Percentiles rank a stretch among this genome's conserved stretches.
These are phyloP conservation scores for Gryon sp. DNA, from an alignment of 1,140 invertebrate species.

Conservation along the genomic window DNA sequence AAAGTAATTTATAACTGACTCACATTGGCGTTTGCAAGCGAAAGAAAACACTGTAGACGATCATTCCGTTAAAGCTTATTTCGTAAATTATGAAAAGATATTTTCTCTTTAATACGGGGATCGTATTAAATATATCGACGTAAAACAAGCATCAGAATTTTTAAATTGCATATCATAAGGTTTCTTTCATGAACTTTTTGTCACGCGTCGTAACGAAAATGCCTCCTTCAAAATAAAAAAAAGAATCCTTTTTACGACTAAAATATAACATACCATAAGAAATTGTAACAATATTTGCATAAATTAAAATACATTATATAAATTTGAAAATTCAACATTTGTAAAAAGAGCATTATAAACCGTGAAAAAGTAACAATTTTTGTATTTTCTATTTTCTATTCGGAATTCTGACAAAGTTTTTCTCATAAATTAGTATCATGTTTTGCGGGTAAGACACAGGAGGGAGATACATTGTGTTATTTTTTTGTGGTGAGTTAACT, in stretches of 20 bases:
- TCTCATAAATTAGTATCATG: too few relatives aligned
- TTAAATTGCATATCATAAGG: constrained; percentile 19
- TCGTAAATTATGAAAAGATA: constrained; percentile 44
- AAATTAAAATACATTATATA: neutral
- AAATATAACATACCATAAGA: neutral
- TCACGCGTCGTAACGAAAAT: neutral
- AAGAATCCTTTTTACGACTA: constrained; percentile 14
- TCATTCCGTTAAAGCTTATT: constrained; percentile 24
- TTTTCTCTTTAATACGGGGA: constrained; percentile 18
- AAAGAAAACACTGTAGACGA: constrained; percentile 23
- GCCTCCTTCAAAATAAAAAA: neutral
- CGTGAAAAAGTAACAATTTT: too few relatives aligned
- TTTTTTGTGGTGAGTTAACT: constrained; percentile 20
- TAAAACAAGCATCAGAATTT: constrained; percentile 7
- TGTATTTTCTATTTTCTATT: too few relatives aligned
- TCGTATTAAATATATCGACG: constrained; percentile 22
- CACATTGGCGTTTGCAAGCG: constrained; percentile 14
- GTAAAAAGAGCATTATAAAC: neutral
- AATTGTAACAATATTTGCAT: constrained; percentile 1
- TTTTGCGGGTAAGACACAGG: too few relatives aligned
- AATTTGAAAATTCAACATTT: neutral
- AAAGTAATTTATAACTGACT: constrained; percentile 35
- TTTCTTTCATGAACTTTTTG: constrained; percentile 16
- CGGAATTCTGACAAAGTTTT: too few relatives aligned
- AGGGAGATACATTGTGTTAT: too few relatives aligned